Percentiles rank a stretch among this genome's conserved stretches.
Conservation (phyloP, 2,113 vertebrate species). For the Chamaea fasciata region DNA sequence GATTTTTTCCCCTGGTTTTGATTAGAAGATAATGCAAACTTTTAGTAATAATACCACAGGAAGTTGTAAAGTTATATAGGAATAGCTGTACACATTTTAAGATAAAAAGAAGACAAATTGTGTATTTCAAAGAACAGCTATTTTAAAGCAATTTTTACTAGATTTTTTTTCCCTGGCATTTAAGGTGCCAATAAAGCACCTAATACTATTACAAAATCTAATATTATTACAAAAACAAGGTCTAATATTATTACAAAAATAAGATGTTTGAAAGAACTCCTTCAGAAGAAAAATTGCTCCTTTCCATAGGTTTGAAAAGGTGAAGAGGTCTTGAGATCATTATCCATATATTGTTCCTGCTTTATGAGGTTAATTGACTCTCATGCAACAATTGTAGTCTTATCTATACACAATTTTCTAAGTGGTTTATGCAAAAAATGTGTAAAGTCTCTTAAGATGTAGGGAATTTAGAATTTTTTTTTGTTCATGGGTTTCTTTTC, state of each 20-base stretch:
- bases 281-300: neutral
- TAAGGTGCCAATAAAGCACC: rapidly evolving
- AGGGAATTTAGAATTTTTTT: rapidly evolving
- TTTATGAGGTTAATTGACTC: neutral
- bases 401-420: neutral
- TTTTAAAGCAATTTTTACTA: neutral
- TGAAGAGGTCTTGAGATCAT: neutral
- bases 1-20: neutral
- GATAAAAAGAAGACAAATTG: neutral
- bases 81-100: neutral
- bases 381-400: neutral
- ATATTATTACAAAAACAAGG: neutral
- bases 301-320: neutral
- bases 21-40: neutral
- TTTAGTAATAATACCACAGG: neutral
- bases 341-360: neutral
- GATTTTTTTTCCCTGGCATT: neutral
- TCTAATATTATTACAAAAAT: neutral
- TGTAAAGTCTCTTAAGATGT: neutral
- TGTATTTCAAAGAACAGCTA: neutral
- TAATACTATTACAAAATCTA: neutral
- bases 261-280: neutral
- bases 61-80: neutral
- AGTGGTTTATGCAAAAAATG: neutral
- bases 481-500: neutral